Evolutionary conservation across 2,888 invertebrate genomes (phyloP).

Genomic region (Platerodrilus igneus): DNA sequence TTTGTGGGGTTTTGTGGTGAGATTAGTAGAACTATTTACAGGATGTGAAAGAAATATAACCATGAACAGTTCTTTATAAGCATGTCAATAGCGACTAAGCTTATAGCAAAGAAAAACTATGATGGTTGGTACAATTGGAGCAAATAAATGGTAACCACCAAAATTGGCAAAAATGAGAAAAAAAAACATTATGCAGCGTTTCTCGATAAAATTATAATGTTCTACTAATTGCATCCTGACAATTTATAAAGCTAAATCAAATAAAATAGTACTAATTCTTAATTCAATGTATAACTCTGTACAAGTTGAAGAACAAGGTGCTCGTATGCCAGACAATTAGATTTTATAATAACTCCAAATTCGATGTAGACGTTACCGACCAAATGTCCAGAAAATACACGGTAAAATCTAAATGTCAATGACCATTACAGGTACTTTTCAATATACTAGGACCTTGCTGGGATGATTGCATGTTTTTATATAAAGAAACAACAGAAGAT

Average conservation of each 20-base stretch:
- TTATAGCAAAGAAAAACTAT: slow-evolving; percentile 24
- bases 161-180: slow-evolving; percentile 1
- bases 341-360: not conserved
- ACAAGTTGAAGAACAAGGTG: not conserved
- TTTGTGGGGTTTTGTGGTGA: not conserved
- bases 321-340: not conserved
- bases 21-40: not conserved
- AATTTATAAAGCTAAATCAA: slow-evolving; percentile 3
- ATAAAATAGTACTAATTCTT: not conserved
- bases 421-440: not conserved
- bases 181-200: slow-evolving; percentile 15
- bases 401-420: not conserved
- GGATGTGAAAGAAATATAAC: not conserved
- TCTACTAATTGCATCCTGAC: slow-evolving; percentile 12
- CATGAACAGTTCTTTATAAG: not conserved
- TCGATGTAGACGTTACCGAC: not conserved
- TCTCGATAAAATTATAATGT: slow-evolving; percentile 5
- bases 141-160: not conserved
- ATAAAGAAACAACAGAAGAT: slow-evolving; percentile 14
- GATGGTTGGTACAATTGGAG: slow-evolving; percentile 27
- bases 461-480: too few species aligned
- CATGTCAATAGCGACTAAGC: not conserved
- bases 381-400: not conserved
- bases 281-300: too few species aligned
- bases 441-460: not conserved